phyloP scores from a whole-genome alignment of 2,797 vertebrate genomes.

The Bradypus variegatus region DNA sequence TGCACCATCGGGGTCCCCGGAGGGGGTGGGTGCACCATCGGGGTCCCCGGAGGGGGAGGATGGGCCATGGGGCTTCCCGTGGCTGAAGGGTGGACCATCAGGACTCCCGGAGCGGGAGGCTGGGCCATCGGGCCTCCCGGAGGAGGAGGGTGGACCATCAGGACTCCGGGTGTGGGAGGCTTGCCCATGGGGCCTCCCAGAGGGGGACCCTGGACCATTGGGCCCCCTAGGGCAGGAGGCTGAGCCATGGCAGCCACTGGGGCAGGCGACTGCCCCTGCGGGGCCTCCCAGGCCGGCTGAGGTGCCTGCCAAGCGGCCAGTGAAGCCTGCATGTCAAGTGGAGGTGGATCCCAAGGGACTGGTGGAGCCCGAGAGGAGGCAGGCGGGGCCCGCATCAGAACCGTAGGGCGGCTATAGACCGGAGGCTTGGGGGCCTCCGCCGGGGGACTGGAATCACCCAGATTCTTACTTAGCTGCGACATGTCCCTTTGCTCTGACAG shows the following conservation, averaged over 20 bases:
- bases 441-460: slow-evolving; percentile 60
- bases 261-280: slow-evolving; percentile 55
- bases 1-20: slow-evolving; percentile 35
- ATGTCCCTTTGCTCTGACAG: slow-evolving; percentile 57
- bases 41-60: slow-evolving; percentile 1
- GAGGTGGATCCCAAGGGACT: slow-evolving; percentile 64
- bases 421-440: slow-evolving; percentile 53
- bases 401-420: slow-evolving; percentile 62
- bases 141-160: slow-evolving; percentile 50
- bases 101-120: slow-evolving; percentile 54
- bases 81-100: slow-evolving; percentile 48
- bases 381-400: slow-evolving; percentile 65
- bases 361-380: slow-evolving; percentile 64
- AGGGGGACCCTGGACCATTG: slow-evolving; percentile 43
- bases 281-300: slow-evolving; percentile 56
- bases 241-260: slow-evolving; percentile 43
- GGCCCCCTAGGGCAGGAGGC: slow-evolving; percentile 18
- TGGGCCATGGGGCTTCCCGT: slow-evolving; percentile 22
- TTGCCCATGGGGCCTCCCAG: slow-evolving; percentile 52
- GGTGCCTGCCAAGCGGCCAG: slow-evolving; percentile 59
- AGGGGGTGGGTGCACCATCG: neutral
- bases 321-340: slow-evolving; percentile 58
- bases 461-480: slow-evolving; percentile 66
- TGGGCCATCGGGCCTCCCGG: slow-evolving; percentile 33
- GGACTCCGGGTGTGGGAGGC: slow-evolving; percentile 45